These are phyloP conservation scores for Drusus annulatus DNA, from an alignment of 1,140 invertebrate genomes.

Conservation along the genomic window DNA sequence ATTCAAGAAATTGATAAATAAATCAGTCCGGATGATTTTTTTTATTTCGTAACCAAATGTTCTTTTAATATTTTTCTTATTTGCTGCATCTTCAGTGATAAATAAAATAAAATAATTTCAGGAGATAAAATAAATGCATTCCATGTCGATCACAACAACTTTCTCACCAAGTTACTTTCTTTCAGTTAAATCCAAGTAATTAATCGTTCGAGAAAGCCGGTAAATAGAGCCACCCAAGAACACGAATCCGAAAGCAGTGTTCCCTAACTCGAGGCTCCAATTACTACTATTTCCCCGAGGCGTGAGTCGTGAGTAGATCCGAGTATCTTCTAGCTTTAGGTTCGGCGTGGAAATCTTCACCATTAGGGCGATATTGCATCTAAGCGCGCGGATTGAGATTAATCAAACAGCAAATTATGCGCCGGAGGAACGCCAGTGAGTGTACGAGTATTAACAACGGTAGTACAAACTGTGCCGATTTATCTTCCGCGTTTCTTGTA, in stretches of 20 bases:
- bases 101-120: no score
- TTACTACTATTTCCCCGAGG: neutral
- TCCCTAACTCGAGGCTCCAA: conserved; percentile 1
- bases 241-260: neutral
- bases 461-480: neutral
- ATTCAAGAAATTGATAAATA: no score
- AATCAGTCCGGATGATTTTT: no score
- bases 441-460: neutral
- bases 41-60: no score
- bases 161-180: no score
- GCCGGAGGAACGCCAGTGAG: neutral
- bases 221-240: neutral
- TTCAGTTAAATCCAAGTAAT: no score
- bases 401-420: neutral
- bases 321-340: neutral
- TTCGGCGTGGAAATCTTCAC: neutral
- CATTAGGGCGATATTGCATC: conserved; percentile 12
- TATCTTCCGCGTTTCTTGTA: no score
- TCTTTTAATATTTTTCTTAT: no score
- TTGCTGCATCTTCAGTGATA: no score
- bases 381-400: neutral
- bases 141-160: no score
- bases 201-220: no score
- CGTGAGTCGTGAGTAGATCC: neutral
- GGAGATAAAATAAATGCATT: no score